Conservation (phyloP, 2,888 invertebrate genomes). For the Hydriomena furcata region DNA sequence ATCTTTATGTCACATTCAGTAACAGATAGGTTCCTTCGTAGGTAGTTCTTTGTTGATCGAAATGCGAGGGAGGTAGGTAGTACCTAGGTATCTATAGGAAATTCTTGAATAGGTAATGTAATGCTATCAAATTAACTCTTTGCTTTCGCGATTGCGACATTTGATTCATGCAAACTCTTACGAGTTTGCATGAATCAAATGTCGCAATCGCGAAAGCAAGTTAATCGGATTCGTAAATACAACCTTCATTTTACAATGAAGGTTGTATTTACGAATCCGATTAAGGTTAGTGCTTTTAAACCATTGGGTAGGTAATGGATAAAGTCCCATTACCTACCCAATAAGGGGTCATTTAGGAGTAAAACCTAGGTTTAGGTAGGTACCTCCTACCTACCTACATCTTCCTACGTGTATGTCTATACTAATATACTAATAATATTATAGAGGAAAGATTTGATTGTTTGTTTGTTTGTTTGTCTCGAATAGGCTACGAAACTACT, state of each 20-base stretch:
- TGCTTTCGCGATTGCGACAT: conserved; percentile 27
- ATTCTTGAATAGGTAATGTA: conserved; percentile 44
- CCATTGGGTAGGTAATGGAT: conserved; percentile 16
- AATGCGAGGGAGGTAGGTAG: conserved; percentile 19
- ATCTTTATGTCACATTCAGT: neutral
- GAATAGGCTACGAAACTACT: too few species aligned
- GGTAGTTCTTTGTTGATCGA: conserved; percentile 5
- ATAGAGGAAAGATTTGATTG: too few species aligned
- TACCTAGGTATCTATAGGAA: too few species aligned
- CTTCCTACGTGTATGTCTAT: too few species aligned
- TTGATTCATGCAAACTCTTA: conserved; percentile 8
- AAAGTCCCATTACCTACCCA: too few species aligned
- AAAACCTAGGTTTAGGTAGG: too few species aligned
- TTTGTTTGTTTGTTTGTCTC: too few species aligned
- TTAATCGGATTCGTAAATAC: conserved; percentile 45
- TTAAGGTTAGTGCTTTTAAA: neutral
- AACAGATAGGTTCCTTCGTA: neutral
- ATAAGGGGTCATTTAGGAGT: too few species aligned
- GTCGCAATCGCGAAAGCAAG: conserved; percentile 31
- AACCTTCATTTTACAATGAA: too few species aligned
- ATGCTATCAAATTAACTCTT: conserved; percentile 44
- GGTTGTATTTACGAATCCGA: conserved; percentile 3
- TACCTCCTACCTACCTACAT: too few species aligned
- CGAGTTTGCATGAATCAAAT: conserved; percentile 13
- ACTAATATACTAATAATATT: too few species aligned